Base-by-base conservation (phyloP, 2,888 invertebrate species). In the Himalopsyche anomala region DNA sequence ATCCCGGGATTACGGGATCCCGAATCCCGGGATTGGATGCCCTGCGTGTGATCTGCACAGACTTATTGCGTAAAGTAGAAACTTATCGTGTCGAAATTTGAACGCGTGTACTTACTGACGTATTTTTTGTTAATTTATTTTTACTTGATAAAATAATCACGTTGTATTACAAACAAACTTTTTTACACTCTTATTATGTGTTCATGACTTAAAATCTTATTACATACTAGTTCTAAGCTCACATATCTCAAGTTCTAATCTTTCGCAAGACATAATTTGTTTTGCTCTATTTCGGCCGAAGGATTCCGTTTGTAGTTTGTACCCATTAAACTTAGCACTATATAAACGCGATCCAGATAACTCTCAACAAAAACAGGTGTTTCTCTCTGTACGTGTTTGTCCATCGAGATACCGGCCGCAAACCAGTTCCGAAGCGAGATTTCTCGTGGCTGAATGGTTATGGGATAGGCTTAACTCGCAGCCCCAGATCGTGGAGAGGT, bases 381-480 rank as follows among this genome's bases (percentile, higher is more conserved):
- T 38, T 15, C 12, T 38, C 12, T 15, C 15, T 51, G 74, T 74
- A 74, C 74, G 74, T 74, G 74, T 74, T 36, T 36, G 74, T 74
- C 74, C 74, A 74, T 74, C 74, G 28, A 38, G 74, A 74, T 74
- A 74, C 74, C 5, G 74, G 36, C 74, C 38, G 74, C 38, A 74
- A 74, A 74, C 74, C 74, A 74, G 74, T 74, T 74, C 36, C 36
- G 36, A 74, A 28, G 36, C 74, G 74, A 74, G 74, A 74, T 74
- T 74, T 74, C 74, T 74, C 74, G 74, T 74, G 74, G 74, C 74
- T 74, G 28, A 74, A 74, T 74, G 74, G 74, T 74, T 74, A 74
- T 74, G 15, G 74, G 12, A 28, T 36, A 74, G 36, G 74, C 38
- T 74, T 74, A 74, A 3, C 74, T 74, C 5, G 36, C 36, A 36